Conservation (phyloP, 1,140 invertebrate genomes). For the Euborellia annulipes region DNA sequence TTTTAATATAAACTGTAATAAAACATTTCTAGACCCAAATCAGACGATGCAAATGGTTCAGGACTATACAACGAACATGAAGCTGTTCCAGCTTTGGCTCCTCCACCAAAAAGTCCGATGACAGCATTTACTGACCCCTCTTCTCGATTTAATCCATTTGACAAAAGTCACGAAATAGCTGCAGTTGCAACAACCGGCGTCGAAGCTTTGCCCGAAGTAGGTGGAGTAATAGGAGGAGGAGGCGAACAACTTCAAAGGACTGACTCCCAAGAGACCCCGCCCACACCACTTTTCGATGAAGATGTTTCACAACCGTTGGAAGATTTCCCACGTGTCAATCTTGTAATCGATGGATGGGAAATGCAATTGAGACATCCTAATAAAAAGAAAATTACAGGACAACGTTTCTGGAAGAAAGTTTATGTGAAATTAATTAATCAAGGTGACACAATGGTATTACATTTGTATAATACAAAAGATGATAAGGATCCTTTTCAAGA, state of each 20-base stretch:
- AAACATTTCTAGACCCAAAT: not conserved
- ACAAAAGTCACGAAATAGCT: slow-evolving; percentile 47
- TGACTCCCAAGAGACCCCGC: slow-evolving; percentile 62
- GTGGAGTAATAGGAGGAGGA: too few relatives aligned
- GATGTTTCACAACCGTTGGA: slow-evolving; percentile 85
- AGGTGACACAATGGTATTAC: slow-evolving; percentile 68
- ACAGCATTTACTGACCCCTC: slow-evolving; percentile 34
- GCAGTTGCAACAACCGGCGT: slow-evolving; percentile 21
- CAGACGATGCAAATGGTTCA: slow-evolving; percentile 27
- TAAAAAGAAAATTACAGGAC: slow-evolving; percentile 96
- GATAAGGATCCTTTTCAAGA: slow-evolving; percentile 90
- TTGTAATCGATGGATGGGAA: slow-evolving; percentile 82
- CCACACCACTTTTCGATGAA: slow-evolving; percentile 87
- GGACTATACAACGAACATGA: not conserved
- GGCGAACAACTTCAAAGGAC: slow-evolving; percentile 28
- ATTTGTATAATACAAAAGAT: slow-evolving; percentile 64
- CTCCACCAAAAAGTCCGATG: slow-evolving; percentile 42
- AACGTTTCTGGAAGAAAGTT: slow-evolving; percentile 95
- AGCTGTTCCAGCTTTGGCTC: slow-evolving; percentile 52
- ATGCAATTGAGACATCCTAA: slow-evolving; percentile 90
- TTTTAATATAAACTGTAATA: too few relatives aligned
- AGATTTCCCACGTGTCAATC: slow-evolving; percentile 71
- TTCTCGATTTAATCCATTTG: slow-evolving; percentile 62
- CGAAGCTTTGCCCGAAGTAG: slow-evolving; percentile 1
- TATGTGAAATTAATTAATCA: slow-evolving; percentile 66